A percentile compares a stretch with the other conserved stretches of the same genome.
Conservation (phyloP, 2,797 vertebrate genomes). For the Enteromius thamalakanensis region DNA sequence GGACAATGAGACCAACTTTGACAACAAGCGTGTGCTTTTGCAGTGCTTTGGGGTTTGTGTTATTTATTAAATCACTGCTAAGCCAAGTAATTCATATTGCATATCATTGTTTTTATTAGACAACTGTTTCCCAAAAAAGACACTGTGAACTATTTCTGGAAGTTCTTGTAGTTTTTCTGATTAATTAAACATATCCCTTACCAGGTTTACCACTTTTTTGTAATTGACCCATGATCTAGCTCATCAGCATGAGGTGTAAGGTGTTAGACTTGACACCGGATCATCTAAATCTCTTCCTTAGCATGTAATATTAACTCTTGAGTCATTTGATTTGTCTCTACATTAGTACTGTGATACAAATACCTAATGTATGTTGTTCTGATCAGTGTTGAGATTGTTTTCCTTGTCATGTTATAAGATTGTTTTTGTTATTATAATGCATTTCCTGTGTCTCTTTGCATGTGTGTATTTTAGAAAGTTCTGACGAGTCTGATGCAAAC, state of each 20-base stretch:
- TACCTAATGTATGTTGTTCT: conserved; percentile 43
- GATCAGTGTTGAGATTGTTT: conserved; percentile 28
- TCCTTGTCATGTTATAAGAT: conserved; percentile 13
- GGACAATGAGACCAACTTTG: conserved; percentile 68
- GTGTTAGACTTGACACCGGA: conserved; percentile 64
- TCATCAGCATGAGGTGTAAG: conserved; percentile 59
- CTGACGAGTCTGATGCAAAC: conserved; percentile 77
- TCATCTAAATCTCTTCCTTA: conserved; percentile 62
- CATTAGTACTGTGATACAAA: conserved; percentile 46
- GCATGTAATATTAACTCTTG: conserved; percentile 61
- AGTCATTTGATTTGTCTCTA: conserved; percentile 64
- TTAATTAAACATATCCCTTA: conserved; percentile 61
- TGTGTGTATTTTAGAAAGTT: conserved; percentile 68
- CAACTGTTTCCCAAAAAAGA: background rate
- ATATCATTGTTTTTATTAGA: conserved; percentile 12
- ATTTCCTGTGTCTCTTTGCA: conserved; percentile 39
- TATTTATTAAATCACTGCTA: background rate
- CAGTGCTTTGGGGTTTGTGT: conserved; percentile 82
- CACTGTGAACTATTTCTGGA: background rate
- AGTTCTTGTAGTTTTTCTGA: conserved; percentile 4
- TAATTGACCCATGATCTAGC: conserved; percentile 57
- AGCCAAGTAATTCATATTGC: background rate
- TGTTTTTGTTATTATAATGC: background rate
- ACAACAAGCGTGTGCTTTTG: conserved; percentile 77
- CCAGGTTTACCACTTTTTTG: conserved; percentile 53